Conservation (phyloP, 1,140 invertebrate species). For the Brachionus koreanus region DNA sequence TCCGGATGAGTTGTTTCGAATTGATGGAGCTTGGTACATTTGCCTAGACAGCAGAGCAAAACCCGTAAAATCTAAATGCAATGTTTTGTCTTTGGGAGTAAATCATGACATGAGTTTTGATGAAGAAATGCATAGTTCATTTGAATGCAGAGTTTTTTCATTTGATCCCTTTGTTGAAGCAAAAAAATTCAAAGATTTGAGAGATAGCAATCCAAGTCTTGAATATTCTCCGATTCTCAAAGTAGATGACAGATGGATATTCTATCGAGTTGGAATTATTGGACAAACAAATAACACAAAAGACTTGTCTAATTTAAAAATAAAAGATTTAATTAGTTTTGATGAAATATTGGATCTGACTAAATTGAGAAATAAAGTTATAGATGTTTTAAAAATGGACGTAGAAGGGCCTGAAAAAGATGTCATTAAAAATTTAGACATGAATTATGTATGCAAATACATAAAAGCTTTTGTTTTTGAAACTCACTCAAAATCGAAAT, state of each 20-base stretch:
- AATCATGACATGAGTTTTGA: not conserved
- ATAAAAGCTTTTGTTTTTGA: not conserved
- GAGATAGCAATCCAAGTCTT: not conserved
- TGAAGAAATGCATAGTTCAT: not conserved
- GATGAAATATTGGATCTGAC: not conserved
- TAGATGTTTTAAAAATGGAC: not conserved
- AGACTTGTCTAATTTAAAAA: not conserved
- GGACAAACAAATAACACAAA: not conserved
- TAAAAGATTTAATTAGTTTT: not conserved
- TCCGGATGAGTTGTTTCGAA: not conserved
- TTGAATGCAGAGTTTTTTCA: not conserved
- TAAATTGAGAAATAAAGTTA: not conserved
- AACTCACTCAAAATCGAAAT: not conserved
- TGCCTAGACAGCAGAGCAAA: not conserved
- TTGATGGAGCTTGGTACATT: not conserved
- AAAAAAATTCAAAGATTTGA: not conserved
- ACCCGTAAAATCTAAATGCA: not conserved
- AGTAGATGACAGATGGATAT: not conserved
- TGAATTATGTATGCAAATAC: not conserved
- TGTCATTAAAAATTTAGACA: not conserved
- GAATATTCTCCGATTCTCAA: not conserved
- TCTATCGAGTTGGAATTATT: not conserved
- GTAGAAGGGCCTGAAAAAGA: not conserved
- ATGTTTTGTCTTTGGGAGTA: not conserved
- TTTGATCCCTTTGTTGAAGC: slow-evolving; percentile 11